These are phyloP conservation scores for Sinonovacula constricta DNA, from an alignment of 1,140 invertebrate genomes.

Conservation along the genomic window DNA sequence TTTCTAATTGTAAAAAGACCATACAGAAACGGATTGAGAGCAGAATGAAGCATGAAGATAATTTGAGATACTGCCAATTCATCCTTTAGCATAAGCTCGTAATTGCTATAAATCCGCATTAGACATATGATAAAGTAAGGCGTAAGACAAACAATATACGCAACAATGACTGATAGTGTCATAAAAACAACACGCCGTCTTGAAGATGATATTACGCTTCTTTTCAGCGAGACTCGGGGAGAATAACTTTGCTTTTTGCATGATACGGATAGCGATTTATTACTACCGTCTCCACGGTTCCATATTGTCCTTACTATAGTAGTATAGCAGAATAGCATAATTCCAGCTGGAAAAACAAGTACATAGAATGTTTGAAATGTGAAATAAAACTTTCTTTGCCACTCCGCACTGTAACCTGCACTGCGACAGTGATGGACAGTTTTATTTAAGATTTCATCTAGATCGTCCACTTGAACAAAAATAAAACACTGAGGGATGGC, in stretches of 20 bases:
- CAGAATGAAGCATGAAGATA: constrained; percentile 78
- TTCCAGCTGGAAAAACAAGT: constrained; percentile 76
- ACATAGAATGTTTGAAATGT: constrained; percentile 78
- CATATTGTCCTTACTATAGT: constrained; percentile 78
- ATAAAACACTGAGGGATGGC: constrained; percentile 79
- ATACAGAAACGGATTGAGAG: constrained; percentile 79
- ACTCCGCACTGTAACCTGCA: constrained; percentile 78
- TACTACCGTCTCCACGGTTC: constrained; percentile 56
- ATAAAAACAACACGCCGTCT: constrained; percentile 76
- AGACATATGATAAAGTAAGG: constrained; percentile 78
- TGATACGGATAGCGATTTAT: neutral
- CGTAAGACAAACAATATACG: constrained; percentile 78
- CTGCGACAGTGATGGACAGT: constrained; percentile 73
- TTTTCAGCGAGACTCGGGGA: constrained; percentile 62
- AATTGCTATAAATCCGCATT: constrained; percentile 79
- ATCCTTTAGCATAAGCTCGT: constrained; percentile 73
- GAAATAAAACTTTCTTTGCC: constrained; percentile 80
- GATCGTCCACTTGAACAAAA: constrained; percentile 71
- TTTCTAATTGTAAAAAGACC: constrained; percentile 76
- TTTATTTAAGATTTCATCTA: constrained; percentile 61
- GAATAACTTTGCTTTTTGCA: constrained; percentile 18
- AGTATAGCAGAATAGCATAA: constrained; percentile 79
- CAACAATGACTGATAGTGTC: constrained; percentile 78
- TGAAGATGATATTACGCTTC: constrained; percentile 67
- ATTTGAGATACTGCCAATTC: constrained; percentile 74